Percentiles rank a stretch among this genome's conserved stretches.
Conservation (phyloP, 2,888 invertebrate genomes). For the Spilarctia lutea region DNA sequence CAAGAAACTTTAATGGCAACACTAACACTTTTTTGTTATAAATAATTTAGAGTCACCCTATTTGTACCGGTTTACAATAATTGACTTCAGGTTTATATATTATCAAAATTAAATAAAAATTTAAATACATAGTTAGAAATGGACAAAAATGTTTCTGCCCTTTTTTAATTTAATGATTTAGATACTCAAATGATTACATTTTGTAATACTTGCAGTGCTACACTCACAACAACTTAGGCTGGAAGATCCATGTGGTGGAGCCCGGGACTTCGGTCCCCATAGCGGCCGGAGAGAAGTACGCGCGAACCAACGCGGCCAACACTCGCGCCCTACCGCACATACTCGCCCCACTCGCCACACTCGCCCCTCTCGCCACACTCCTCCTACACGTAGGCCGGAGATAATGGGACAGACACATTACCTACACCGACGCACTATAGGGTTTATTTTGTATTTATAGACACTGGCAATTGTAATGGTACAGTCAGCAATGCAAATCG, state of each 20-base stretch:
- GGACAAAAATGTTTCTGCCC: too few species aligned
- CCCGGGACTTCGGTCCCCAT: slow-evolving; percentile 84
- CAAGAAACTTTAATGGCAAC: neutral
- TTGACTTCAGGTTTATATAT: neutral
- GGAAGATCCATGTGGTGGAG: slow-evolving; percentile 96
- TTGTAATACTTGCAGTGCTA: slow-evolving; percentile 90
- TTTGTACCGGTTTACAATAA: neutral
- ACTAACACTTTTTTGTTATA: neutral
- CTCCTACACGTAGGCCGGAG: slow-evolving; percentile 39
- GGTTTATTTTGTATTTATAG: neutral
- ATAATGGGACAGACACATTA: slow-evolving; percentile 47
- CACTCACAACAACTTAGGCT: slow-evolving; percentile 96
- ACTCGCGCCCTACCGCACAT: slow-evolving; percentile 16
- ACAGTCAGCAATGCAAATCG: slow-evolving; percentile 7
- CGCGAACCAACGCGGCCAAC: slow-evolving; percentile 53
- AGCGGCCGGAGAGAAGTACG: slow-evolving; percentile 61
- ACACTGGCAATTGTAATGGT: slow-evolving; percentile 18
- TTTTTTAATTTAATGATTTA: neutral
- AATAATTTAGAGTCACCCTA: neutral
- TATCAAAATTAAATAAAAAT: neutral
- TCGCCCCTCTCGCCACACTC: neutral
- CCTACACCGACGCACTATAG: slow-evolving; percentile 2
- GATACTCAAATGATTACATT: neutral
- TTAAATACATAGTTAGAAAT: too few species aligned
- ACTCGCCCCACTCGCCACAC: neutral